These are phyloP conservation scores for Bagarius yarrelli DNA, from an alignment of 2,113 vertebrate genomes.

Conservation along the genomic window DNA sequence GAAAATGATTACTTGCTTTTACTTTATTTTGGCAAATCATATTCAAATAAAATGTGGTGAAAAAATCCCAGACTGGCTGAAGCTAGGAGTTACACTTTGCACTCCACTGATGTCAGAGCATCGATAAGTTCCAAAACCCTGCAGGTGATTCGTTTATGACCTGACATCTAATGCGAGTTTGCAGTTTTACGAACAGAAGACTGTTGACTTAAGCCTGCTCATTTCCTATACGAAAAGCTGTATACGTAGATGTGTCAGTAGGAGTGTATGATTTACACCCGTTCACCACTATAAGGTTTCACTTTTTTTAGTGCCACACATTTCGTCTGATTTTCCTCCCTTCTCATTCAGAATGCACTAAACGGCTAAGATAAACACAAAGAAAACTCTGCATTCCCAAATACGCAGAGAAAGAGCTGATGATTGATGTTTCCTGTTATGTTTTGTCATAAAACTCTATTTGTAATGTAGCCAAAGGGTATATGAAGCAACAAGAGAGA, in stretches of 20 bases:
- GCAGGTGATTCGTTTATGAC: slow-evolving; percentile 73
- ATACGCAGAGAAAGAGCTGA: slow-evolving; percentile 19
- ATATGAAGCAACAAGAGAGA: slow-evolving; percentile 27
- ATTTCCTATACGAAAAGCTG: slow-evolving; percentile 64
- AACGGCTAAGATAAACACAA: slow-evolving; percentile 41
- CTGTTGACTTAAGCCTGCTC: slow-evolving; percentile 62
- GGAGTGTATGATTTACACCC: slow-evolving; percentile 58
- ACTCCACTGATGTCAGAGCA: slow-evolving; percentile 63
- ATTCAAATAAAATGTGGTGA: slow-evolving; percentile 68
- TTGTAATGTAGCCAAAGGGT: slow-evolving; percentile 21
- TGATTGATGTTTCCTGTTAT: slow-evolving; percentile 40
- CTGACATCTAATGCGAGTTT: slow-evolving; percentile 59
- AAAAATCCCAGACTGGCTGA: slow-evolving; percentile 58
- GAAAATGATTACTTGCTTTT: slow-evolving; percentile 63
- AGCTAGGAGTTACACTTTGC: slow-evolving; percentile 55
- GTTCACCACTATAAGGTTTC: slow-evolving; percentile 54
- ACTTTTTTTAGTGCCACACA: slow-evolving; percentile 48
- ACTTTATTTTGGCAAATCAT: slow-evolving; percentile 72
- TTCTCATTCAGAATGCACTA: slow-evolving; percentile 47
- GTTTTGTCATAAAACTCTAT: slow-evolving; percentile 46
- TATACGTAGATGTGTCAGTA: slow-evolving; percentile 59
- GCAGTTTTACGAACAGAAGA: slow-evolving; percentile 59
- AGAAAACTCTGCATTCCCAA: slow-evolving; percentile 37
- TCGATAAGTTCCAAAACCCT: slow-evolving; percentile 59
- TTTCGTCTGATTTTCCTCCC: slow-evolving; percentile 50